Base-by-base conservation (phyloP, 2,797 vertebrate genomes). In the Aplochiton taeniatus region DNA sequence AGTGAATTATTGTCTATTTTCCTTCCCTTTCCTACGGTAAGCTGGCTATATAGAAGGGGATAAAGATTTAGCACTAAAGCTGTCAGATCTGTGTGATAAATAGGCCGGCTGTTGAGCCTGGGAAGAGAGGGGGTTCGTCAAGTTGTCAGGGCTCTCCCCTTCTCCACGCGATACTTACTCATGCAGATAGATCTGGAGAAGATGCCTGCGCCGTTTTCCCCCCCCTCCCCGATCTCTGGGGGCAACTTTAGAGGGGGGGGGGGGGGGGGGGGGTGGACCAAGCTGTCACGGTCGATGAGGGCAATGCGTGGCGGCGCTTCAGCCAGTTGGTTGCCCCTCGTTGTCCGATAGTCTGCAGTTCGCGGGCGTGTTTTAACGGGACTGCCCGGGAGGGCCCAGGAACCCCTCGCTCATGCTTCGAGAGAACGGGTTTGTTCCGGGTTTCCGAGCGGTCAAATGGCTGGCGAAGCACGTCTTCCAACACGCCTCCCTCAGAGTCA, bases 101-200 rank as follows among this genome's bases (percentile, higher is more conserved):
- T 48, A 61, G 61, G 58, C 72, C 54, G 58, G 55, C 13, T 58
- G 60, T 54, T 66, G 43, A 57, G 63, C 43, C 61, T 19, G 18
- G 58, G 56, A 57, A 75, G 65, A 60, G 65, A 66, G 58, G 77
- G 44, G 4, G 63, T 78, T 76, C 69, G 58, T 79, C 61, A 69
- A 61, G 57, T 68, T 73, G 69, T 80, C 71, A 65, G 10, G 56
- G 65, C 72, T 68, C 59, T 17, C 65, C 52, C 66, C 63, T 12
- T 19, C 31, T n/a, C n/a, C n/a, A n/a, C 61, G 9, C 56, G 72
- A 70, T 73, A 55, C 61, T 81, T 81, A 80, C 78, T 81, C 82
- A 85, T 75, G 70, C 63, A 77, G 75, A 85, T 63, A 72, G 64
- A 78, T 88, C 59, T 83, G 67, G 73, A 68, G 70, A 73, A 73